These are phyloP conservation scores for Centropristis striata DNA, from an alignment of 2,113 vertebrate genomes.

Conservation along the genomic window DNA sequence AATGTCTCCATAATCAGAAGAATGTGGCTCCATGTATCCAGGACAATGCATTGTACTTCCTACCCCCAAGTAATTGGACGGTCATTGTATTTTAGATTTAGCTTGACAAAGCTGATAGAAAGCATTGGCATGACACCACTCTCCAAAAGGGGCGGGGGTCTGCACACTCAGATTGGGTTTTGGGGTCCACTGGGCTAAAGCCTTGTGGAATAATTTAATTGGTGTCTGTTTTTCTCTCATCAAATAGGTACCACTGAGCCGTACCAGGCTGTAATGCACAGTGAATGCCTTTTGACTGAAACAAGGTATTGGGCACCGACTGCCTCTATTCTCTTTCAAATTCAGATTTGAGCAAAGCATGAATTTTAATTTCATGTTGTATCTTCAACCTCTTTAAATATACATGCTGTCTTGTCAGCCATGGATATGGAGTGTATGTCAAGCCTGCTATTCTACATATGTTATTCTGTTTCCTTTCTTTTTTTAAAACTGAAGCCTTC, in stretches of 20 bases:
- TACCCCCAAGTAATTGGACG: conserved; percentile 50
- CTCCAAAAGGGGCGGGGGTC: conserved; percentile 41
- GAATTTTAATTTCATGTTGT: conserved; percentile 70
- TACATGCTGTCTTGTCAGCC: conserved; percentile 71
- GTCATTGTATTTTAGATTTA: conserved; percentile 48
- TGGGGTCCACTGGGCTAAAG: conserved; percentile 79
- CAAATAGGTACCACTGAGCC: conserved; percentile 74
- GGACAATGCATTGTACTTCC: conserved; percentile 20
- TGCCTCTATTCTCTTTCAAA: conserved; percentile 69
- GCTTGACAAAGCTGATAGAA: conserved; percentile 61
- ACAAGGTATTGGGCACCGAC: conserved; percentile 62
- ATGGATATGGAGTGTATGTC: conserved; percentile 56
- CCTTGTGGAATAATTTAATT: conserved; percentile 86
- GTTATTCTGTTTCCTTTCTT: conserved; percentile 34
- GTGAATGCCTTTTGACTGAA: conserved; percentile 65
- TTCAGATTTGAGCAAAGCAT: conserved; percentile 58
- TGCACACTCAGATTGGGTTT: conserved; percentile 60
- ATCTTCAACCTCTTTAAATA: conserved; percentile 73
- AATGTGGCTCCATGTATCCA: conserved; percentile 5
- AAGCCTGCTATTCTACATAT: conserved; percentile 41
- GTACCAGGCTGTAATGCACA: conserved; percentile 60
- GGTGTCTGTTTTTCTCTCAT: conserved; percentile 80
- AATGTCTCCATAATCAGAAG: background rate
- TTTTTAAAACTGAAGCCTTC: conserved; percentile 12
- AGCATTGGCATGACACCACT: conserved; percentile 61